Percentiles rank a stretch among this genome's conserved stretches.
phyloP scores from a whole-genome alignment of 2,888 invertebrate genomes.

The Julus scandinavius region DNA sequence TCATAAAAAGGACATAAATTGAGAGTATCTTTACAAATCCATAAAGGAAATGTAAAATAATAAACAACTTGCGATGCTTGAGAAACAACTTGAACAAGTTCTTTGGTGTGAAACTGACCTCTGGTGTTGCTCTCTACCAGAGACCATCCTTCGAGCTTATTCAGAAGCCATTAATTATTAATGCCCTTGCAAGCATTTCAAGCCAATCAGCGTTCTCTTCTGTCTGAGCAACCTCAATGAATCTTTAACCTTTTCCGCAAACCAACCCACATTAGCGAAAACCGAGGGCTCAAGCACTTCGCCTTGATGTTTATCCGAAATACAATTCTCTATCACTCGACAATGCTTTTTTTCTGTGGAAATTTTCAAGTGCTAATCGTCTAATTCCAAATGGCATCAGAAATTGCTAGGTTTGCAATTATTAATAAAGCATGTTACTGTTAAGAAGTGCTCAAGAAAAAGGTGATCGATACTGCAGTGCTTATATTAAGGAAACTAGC shows the following conservation, averaged over 20 bases:
- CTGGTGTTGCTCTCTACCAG: neutral
- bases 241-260: neutral
- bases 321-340: neutral
- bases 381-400: neutral
- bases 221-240: neutral
- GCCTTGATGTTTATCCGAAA: neutral
- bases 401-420: neutral
- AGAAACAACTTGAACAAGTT: too few relatives aligned
- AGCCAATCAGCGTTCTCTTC: neutral
- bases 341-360: neutral
- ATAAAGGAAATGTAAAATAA: too few relatives aligned
- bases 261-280: neutral
- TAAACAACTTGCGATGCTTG: too few relatives aligned
- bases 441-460: neutral
- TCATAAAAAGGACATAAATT: too few relatives aligned
- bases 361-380: neutral
- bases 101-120: too few relatives aligned
- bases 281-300: neutral
- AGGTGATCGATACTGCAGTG: neutral
- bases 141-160: neutral
- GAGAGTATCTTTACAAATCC: too few relatives aligned
- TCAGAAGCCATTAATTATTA: too few relatives aligned
- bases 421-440: neutral
- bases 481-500: constrained; percentile 8
- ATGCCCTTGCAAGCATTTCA: neutral